phyloP scores from a whole-genome alignment of 2,797 vertebrate species.

The Heterohyrax brucei region DNA sequence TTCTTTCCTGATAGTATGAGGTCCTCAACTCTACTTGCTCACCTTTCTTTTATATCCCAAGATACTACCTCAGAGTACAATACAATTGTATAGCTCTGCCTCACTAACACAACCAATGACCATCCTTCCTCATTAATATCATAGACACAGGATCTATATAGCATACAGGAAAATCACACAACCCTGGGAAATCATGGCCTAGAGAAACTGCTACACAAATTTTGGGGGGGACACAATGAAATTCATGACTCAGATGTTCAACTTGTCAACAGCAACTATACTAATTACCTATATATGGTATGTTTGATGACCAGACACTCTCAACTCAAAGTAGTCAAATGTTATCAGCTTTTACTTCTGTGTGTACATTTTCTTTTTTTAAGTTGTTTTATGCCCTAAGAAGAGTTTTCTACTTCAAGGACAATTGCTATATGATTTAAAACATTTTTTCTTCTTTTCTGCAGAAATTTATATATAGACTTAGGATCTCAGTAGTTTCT shows the following conservation, averaged over 20 bases:
- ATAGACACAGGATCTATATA: too few relatives aligned
- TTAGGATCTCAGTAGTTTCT: not conserved
- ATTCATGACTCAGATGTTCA: not conserved
- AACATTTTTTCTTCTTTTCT: not conserved
- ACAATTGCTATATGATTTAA: not conserved
- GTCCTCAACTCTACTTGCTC: too few relatives aligned
- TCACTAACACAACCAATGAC: too few relatives aligned
- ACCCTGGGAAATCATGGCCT: too few relatives aligned
- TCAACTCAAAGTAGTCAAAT: conserved; percentile 51
- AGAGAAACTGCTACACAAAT: too few relatives aligned
- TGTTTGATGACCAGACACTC: conserved; percentile 9
- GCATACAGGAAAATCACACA: too few relatives aligned
- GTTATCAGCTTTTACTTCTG: not conserved
- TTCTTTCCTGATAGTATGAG: too few relatives aligned
- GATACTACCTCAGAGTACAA: too few relatives aligned
- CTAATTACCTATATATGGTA: not conserved
- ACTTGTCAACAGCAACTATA: not conserved
- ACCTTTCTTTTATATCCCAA: too few relatives aligned
- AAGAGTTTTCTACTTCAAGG: not conserved
- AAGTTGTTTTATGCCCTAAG: conserved; percentile 36
- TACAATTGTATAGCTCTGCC: too few relatives aligned
- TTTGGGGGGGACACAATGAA: too few relatives aligned
- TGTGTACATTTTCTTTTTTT: not conserved
- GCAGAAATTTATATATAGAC: not conserved
- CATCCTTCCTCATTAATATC: too few relatives aligned